phyloP scores from a whole-genome alignment of 2,888 invertebrate species.

The Bellardia pandia region DNA sequence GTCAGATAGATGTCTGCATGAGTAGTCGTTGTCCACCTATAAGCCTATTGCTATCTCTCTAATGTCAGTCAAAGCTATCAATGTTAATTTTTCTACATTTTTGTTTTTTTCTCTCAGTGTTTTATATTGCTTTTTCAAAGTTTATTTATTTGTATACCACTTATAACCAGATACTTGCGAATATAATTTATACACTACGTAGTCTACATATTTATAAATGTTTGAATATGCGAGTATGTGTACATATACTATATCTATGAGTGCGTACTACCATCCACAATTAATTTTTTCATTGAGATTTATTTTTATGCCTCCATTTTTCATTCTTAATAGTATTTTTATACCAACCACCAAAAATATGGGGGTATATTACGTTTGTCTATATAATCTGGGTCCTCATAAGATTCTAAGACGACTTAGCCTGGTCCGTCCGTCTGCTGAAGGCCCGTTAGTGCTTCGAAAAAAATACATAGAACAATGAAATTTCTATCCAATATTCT shows the following conservation, averaged over 20 bases:
- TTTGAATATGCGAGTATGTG: not conserved
- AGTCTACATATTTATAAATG: not conserved
- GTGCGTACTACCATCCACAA: not conserved
- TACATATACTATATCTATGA: not conserved
- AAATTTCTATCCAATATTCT: no score
- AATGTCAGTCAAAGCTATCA: not conserved
- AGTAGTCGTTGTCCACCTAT: no score
- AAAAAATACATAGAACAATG: no score
- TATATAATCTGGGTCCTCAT: no score
- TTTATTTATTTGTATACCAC: not conserved
- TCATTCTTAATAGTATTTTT: constrained; percentile 14
- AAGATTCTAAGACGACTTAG: no score
- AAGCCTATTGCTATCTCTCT: no score
- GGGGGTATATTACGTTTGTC: no score
- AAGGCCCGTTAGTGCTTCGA: no score
- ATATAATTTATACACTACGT: not conserved
- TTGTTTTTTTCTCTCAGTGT: not conserved
- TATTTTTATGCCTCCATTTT: not conserved
- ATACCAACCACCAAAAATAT: no score
- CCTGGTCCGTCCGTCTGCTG: no score
- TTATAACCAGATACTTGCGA: constrained; percentile 9
- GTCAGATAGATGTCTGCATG: no score
- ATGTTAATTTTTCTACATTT: not conserved
- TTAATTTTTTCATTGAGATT: constrained; percentile 1
- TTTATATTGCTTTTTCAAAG: not conserved